Evolutionary conservation across 2,888 invertebrate species (phyloP), one percentile per base, ranked within the genome.

Genomic region (Octonoba sinensis): DNA sequence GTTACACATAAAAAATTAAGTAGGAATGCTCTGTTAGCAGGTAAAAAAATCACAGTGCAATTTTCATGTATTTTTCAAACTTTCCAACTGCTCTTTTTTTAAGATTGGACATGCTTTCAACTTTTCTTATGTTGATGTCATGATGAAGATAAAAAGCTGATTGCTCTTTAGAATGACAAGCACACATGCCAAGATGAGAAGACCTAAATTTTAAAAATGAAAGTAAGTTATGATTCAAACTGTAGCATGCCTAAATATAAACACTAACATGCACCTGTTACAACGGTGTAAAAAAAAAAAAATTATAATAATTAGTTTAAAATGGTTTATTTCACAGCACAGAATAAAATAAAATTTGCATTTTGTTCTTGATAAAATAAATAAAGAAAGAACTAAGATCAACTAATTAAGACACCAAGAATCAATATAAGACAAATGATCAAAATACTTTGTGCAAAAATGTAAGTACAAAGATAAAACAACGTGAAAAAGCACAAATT

Each of bases 81-180:
- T 73, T 66, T 8, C 73, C 49, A 4, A 20, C 4, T 18, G 79
- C 73, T 62, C 54, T 81, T 47, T 36, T 62, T 13, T 18, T 57
- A n/a, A 81, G 54, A 57, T 47, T 60, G 16, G 46, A 22, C n/a
- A 81, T 24, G 18, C 73, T 46, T 18, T 81, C 79, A 3, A 62
- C 6, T 44, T 81, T 81, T 27, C 69, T 36, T 6, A 64, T 36
- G 36, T 69, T 60, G 3, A 24, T 22, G n/a, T 81, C 79, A 4
- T 51, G 73, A 20, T 81, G 73, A 16, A 73, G 62, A 15, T 73
- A 81, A 54, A 81, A 64, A 11, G 79, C 62, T 16, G 66, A 60
- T 3, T 64, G 24, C 6, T 27, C 62, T 4, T 81, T 67, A 13
- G 18, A 69, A 3, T 73, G 79, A 12, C 60, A 69, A n/a, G 73